Base-by-base conservation (phyloP, 2,113 vertebrate species). In the Coptodon rendalli region DNA sequence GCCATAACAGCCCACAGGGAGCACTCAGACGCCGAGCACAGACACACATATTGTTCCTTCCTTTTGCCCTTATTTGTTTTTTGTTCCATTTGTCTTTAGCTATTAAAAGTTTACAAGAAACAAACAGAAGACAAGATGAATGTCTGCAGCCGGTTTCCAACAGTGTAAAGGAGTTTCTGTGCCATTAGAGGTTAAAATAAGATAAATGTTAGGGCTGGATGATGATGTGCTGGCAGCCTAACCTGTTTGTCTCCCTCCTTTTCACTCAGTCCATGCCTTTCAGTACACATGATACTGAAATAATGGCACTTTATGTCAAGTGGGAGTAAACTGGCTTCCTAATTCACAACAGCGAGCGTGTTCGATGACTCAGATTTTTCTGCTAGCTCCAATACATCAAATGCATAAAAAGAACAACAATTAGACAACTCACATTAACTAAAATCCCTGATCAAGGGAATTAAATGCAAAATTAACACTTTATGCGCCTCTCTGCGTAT, bases 1-100 rank as follows among this genome's bases (percentile, higher is more conserved):
- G 86, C 88, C 61, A 36, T 81, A 83, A 82, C 45, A 83, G 84
- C 85, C 91, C 88, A 85, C 56, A 45, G 91, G 83, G 86, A 93
- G 88, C 78, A 61, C 82, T 82, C 84, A 82, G 61, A 82, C 87
- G 71, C 80, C 19, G 2, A 83, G 11, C 68, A 56, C 59, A 52
- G 36, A 73, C 89, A 63, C 87, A 83, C 54, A 59, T 54, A 81
- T 80, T 57, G 27, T 82, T 40, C 29, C 80, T 78, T 78, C 27
- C 16, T 78, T 52, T 78, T 34, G 73, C 27, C 73, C 88, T 88
- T 61, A 66, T 88, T 90, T 81, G 63, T 57, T 68, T 76, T 71
- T 76, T 76, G 27, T 22, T 81, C 14, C 53, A 81, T 68, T 89
- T 81, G 83, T 85, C 82, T 86, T 78, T 50, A 3, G 43, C 57